A percentile compares a stretch with the other conserved stretches of the same genome.
Conservation (phyloP, 2,113 vertebrate species). For the Rallus limicola region DNA sequence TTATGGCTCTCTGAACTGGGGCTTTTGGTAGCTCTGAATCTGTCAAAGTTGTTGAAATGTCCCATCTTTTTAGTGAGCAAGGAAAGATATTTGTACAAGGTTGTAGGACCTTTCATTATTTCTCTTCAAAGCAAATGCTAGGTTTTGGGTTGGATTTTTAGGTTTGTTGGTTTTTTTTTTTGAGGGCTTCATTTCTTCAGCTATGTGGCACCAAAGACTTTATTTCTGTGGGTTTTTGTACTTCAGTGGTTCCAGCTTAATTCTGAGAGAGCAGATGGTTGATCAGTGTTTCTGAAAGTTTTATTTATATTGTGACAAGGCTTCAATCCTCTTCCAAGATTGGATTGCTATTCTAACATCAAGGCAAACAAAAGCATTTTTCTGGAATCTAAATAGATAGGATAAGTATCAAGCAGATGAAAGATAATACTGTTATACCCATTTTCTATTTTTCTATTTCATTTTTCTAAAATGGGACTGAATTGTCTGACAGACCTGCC, state of each 20-base stretch:
- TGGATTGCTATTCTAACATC: not conserved
- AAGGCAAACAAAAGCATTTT: slow-evolving; percentile 4
- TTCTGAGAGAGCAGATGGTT: slow-evolving; percentile 4
- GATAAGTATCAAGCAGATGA: not conserved
- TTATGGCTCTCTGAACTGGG: not conserved
- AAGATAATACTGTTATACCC: not conserved
- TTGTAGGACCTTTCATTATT: slow-evolving; percentile 12
- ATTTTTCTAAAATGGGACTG: not conserved
- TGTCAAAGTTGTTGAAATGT: not conserved
- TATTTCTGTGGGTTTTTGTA: not conserved
- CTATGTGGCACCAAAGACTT: not conserved
- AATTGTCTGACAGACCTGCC: not conserved
- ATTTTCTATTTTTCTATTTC: slow-evolving; percentile 7
- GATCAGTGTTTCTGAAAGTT: not conserved
- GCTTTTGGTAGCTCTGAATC: not conserved
- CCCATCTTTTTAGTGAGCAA: not conserved
- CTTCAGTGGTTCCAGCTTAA: not conserved
- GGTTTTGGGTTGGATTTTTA: no score
- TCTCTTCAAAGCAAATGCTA: not conserved
- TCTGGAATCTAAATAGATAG: not conserved
- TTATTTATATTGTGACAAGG: slow-evolving; percentile 22
- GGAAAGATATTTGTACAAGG: not conserved
- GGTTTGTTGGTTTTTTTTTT: not conserved
- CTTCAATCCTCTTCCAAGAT: not conserved
- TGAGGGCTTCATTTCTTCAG: not conserved